Base-by-base conservation (phyloP, 2,888 invertebrate species). In the Cantharis rustica region DNA sequence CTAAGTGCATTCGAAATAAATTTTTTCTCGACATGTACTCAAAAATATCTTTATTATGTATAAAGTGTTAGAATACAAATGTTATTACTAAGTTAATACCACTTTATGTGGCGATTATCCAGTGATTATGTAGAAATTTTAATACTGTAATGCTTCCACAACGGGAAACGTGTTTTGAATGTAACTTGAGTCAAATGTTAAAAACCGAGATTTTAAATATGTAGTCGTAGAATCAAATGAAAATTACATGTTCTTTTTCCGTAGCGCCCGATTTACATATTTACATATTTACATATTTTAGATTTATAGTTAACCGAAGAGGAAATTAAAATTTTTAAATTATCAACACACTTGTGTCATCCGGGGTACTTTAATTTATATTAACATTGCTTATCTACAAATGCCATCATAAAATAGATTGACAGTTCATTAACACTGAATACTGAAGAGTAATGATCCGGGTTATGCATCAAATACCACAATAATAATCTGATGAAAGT, bases 141-240 rank as follows among this genome's bases (percentile, higher is more conserved):
- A 86, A 85, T 85, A 83, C 82, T 80, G 79, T 82, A 82, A 83
- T 83, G 84, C 84, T 83, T 84, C 84, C 79, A 74, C 80, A 83
- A 83, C 81, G 83, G 81, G 81, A 80, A 84, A 86, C 86, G 86
- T 86, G 85, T 81, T 79, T 75, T 7, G 86, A 85, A 85, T 86
- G 80, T 72, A 76, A 71, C 76, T 74, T 77, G n/a, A 13, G 82
- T 85, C 84, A 86, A 86, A 86, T 86, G 86, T 86, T 87, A 86
- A 85, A 86, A 86, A 85, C 85, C 82, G 85, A 84, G 84, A 84
- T 85, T 84, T 84, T 83, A 85, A 75, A 70, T 71, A 75, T 70
- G 75, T 73, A 71, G 69, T 31, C 68, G 75, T 66, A 66, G 69
- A 71, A 68, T 72, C 47, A 63, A 69, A 71, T 72, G 13, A 66